Percentiles rank a stretch among this genome's conserved stretches.
phyloP scores from a whole-genome alignment of 2,113 vertebrate genomes.

The Dipodomys ordii region DNA sequence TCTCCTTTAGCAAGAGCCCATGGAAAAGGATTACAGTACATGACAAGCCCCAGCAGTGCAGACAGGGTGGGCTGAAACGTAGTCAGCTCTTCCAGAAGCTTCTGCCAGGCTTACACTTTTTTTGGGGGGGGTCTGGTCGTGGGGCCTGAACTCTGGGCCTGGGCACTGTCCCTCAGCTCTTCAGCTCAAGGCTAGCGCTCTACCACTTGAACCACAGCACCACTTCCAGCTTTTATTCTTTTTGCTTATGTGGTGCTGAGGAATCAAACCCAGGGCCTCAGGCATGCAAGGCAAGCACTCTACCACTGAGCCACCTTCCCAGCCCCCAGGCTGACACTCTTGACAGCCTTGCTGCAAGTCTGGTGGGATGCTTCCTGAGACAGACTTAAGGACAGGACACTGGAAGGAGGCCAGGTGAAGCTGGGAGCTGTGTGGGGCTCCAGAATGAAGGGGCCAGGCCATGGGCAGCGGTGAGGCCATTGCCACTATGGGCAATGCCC shows the following conservation, averaged over 20 bases:
- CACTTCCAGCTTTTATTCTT: no score
- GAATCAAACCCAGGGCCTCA: no score
- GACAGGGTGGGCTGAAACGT: fast-evolving
- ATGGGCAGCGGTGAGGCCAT: not conserved
- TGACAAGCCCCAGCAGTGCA: not conserved
- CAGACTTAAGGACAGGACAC: not conserved
- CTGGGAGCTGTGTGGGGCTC: not conserved
- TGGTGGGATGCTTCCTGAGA: not conserved
- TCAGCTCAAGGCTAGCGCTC: no score
- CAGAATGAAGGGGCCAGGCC: no score
- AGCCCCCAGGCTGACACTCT: not conserved
- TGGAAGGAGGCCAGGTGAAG: not conserved
- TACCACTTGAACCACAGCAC: no score
- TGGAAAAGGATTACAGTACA: fast-evolving
- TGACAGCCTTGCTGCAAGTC: not conserved
- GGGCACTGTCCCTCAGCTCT: no score
- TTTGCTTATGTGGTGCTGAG: no score
- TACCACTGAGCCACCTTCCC: no score
- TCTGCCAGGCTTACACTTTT: not conserved
- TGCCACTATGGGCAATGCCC: no score
- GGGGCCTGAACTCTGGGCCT: no score
- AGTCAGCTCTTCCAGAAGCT: not conserved
- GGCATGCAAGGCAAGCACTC: no score
- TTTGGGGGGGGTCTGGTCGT: no score
- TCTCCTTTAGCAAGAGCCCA: not conserved